Percentiles rank a stretch among this genome's conserved stretches.
Evolutionary conservation across 1,140 invertebrate genomes (phyloP).

Genomic region (Ips nitidus): DNA sequence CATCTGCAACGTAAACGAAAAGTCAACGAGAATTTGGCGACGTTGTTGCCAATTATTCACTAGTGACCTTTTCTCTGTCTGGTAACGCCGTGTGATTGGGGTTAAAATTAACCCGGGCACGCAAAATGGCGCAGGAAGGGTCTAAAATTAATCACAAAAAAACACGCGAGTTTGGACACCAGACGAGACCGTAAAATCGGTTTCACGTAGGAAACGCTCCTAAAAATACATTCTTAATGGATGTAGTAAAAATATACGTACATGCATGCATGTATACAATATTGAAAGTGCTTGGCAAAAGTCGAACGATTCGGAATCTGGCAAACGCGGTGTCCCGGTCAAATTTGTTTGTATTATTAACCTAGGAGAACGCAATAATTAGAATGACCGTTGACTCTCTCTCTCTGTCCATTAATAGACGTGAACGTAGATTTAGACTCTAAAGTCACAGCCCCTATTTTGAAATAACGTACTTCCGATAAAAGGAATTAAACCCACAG

Average conservation of each 20-base stretch:
- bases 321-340: background rate
- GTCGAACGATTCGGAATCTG: background rate
- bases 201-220: slow-evolving; percentile 22
- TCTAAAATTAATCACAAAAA: slow-evolving; percentile 32
- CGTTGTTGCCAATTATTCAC: no score
- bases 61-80: no score
- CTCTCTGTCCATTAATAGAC: no score
- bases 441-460: no score
- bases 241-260: slow-evolving; percentile 28
- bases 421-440: no score
- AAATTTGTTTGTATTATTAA: background rate
- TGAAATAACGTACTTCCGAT: no score
- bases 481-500: no score
- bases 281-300: slow-evolving; percentile 4
- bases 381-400: no score
- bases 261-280: background rate
- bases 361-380: no score
- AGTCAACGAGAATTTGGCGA: no score
- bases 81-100: no score
- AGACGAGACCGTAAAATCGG: slow-evolving; percentile 29
- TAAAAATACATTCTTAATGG: slow-evolving; percentile 29
- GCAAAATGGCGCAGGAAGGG: slow-evolving; percentile 17
- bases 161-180: slow-evolving; percentile 16
- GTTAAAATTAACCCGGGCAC: slow-evolving; percentile 26
- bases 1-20: no score